Percentiles rank a stretch among this genome's conserved stretches.
These are phyloP conservation scores for Drosophila multiciliata DNA, from an alignment of 2,888 invertebrate species.

Conservation along the genomic window DNA sequence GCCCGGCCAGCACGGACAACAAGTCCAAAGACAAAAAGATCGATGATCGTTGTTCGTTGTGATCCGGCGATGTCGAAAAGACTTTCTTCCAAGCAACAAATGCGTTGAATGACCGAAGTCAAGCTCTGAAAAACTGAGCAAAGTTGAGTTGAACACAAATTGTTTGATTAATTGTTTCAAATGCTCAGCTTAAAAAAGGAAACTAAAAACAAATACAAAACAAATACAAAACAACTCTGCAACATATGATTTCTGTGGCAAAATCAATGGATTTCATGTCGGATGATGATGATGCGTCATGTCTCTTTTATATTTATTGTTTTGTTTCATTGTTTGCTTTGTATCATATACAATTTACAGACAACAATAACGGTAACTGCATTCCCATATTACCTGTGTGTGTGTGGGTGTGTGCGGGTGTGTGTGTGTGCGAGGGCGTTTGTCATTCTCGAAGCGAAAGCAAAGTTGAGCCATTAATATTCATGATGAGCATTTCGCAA, in stretches of 20 bases:
- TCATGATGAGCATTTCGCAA: conserved; percentile 38
- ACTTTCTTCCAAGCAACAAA: conserved; percentile 45
- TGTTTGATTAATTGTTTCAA: conserved; percentile 54
- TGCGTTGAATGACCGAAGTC: conserved; percentile 37
- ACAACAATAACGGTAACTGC: conserved; percentile 21
- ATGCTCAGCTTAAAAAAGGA: conserved; percentile 33
- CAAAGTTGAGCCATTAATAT: conserved; percentile 43
- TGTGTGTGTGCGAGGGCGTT: conserved; percentile 26
- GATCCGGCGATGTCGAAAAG: conserved; percentile 26
- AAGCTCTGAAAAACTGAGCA: conserved; percentile 3
- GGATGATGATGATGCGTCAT: conserved; percentile 19
- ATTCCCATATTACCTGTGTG: conserved; percentile 1
- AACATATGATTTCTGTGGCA: conserved; percentile 22
- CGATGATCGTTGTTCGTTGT: conserved; percentile 32
- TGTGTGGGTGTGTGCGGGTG: neutral
- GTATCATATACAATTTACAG: conserved; percentile 29
- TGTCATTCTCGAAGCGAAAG: conserved; percentile 36
- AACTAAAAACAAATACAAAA: conserved; percentile 29
- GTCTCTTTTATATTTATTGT: conserved; percentile 20
- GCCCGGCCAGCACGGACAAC: conserved; percentile 4
- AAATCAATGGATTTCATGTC: conserved; percentile 27
- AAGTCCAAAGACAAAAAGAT: conserved; percentile 44
- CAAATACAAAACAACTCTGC: neutral
- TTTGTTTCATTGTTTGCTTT: conserved; percentile 26
- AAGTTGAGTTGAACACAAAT: conserved; percentile 8